A percentile compares a stretch with the other conserved stretches of the same genome.
phyloP scores from a whole-genome alignment of 2,888 invertebrate species.

The Cephus nigrinus region DNA sequence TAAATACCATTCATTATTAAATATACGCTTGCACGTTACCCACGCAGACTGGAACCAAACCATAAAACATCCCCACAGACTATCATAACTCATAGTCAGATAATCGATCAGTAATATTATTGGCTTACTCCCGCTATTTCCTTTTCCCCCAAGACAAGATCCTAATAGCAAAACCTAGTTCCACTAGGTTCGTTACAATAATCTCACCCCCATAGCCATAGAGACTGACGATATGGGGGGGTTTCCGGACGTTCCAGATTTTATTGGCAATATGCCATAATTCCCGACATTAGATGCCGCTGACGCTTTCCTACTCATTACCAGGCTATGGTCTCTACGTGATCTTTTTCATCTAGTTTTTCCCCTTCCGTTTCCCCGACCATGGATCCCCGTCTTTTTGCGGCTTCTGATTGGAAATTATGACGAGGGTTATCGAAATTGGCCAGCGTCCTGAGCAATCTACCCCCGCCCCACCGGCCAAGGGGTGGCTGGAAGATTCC shows the following conservation, averaged over 20 bases:
- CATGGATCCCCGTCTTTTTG: conserved; percentile 41
- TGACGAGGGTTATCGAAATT: conserved; percentile 46
- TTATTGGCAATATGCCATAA: conserved; percentile 67
- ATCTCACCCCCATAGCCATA: conserved; percentile 25
- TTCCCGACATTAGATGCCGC: conserved; percentile 65
- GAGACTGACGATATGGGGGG: conserved; percentile 31
- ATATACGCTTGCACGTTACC: background rate
- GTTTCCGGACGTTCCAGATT: conserved; percentile 51
- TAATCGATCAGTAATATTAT: conserved; percentile 52
- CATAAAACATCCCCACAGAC: background rate
- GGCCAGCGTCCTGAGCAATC: conserved; percentile 17
- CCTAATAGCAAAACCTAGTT: conserved; percentile 55
- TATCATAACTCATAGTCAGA: conserved; percentile 24
- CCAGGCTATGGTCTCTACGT: conserved; percentile 51
- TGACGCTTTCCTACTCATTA: conserved; percentile 65
- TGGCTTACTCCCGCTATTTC: conserved; percentile 12
- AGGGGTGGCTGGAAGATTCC: background rate
- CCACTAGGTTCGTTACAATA: conserved; percentile 59
- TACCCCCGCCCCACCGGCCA: background rate
- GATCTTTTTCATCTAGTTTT: conserved; percentile 40
- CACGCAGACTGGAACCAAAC: background rate
- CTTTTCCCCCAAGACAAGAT: conserved; percentile 23
- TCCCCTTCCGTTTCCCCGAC: background rate
- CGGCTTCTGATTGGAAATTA: conserved; percentile 59
- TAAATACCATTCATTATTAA: background rate